Conservation (phyloP, 2,113 vertebrate genomes). For the Oncorhynchus keta region DNA sequence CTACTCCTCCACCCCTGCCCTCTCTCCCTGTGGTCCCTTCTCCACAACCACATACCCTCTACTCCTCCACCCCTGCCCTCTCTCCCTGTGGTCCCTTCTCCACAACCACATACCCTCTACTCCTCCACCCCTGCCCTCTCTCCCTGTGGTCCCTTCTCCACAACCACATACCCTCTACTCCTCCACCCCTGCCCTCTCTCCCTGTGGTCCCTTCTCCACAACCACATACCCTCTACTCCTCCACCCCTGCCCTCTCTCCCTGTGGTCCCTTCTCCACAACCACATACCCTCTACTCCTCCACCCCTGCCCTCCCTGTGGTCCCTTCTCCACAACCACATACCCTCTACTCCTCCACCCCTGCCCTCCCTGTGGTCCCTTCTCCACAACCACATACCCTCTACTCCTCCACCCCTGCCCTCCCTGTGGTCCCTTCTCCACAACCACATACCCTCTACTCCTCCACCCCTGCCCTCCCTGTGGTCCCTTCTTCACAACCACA, state of each 20-base stretch:
- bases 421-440: background rate
- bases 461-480: conserved; percentile 44
- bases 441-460: conserved; percentile 18
- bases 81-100: background rate
- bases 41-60: conserved; percentile 20
- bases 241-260: conserved; percentile 45
- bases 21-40: too few relatives aligned
- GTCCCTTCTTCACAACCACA: conserved; percentile 11
- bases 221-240: conserved; percentile 18
- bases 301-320: conserved; percentile 43
- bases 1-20: conserved; percentile 47
- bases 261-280: background rate
- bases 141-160: conserved; percentile 24
- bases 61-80: conserved; percentile 45
- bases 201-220: background rate
- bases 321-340: conserved; percentile 17
- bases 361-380: conserved; percentile 47
- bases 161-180: conserved; percentile 19
- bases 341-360: conserved; percentile 22
- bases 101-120: conserved; percentile 19
- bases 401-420: conserved; percentile 46
- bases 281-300: conserved; percentile 15
- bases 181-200: conserved; percentile 46
- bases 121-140: conserved; percentile 47
- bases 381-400: conserved; percentile 20